phyloP scores from a whole-genome alignment of 1,140 invertebrate species.

The Monochamus saltuarius region DNA sequence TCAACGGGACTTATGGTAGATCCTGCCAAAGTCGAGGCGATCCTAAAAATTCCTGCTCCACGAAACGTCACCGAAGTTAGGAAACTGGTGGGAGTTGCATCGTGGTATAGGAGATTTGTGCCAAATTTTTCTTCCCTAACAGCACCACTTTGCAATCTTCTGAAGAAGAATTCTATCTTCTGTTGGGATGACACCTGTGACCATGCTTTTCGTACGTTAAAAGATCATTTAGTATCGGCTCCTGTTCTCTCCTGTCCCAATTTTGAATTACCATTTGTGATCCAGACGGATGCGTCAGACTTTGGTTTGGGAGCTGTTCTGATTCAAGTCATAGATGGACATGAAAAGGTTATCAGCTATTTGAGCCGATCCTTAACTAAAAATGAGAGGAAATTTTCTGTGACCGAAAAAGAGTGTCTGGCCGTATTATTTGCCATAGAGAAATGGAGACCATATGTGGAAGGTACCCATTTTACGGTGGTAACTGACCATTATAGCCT shows the following conservation, averaged over 20 bases:
- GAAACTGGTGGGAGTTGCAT: too few species aligned
- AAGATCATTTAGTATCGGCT: slow-evolving; percentile 24
- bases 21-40: slow-evolving; percentile 30
- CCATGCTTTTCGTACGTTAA: slow-evolving; percentile 26
- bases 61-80: too few species aligned
- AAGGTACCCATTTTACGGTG: background rate
- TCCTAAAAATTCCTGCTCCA: too few species aligned
- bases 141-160: slow-evolving; percentile 46
- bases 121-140: slow-evolving; percentile 45
- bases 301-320: slow-evolving; percentile 35
- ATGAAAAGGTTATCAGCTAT: slow-evolving; percentile 32
- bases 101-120: slow-evolving; percentile 48
- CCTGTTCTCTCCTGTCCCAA: slow-evolving; percentile 37
- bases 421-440: slow-evolving; percentile 48
- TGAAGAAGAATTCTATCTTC: slow-evolving; percentile 38
- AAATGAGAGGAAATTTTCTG: slow-evolving; percentile 48
- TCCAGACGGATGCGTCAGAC: slow-evolving; percentile 29
- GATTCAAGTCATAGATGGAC: slow-evolving; percentile 26
- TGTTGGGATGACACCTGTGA: slow-evolving; percentile 19
- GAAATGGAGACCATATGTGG: slow-evolving; percentile 6
- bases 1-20: too few species aligned
- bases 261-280: slow-evolving; percentile 27
- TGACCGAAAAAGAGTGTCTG: slow-evolving; percentile 55
- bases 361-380: slow-evolving; percentile 30
- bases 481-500: slow-evolving; percentile 53